Conservation (phyloP, 2,797 vertebrate genomes). For the Enteromius thamalakanensis region DNA sequence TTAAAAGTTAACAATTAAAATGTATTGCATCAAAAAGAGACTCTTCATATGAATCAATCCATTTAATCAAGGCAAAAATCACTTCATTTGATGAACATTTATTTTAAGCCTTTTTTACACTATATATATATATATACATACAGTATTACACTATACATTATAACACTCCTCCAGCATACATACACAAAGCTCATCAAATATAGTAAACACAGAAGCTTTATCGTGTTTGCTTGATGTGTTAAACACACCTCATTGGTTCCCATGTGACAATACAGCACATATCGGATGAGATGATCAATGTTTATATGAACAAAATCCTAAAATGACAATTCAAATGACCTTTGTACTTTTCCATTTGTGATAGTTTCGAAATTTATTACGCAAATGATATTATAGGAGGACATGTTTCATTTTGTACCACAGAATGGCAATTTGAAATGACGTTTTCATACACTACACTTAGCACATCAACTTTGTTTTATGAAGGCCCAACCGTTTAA, state of each 20-base stretch:
- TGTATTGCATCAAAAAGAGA: neutral
- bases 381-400: neutral
- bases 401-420: neutral
- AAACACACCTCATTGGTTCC: neutral
- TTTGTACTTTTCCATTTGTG: neutral
- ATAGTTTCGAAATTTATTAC: neutral
- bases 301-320: neutral
- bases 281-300: neutral
- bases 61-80: neutral
- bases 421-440: neutral
- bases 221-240: neutral
- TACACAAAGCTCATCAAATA: neutral
- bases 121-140: too few relatives aligned
- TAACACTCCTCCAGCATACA: neutral
- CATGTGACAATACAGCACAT: neutral
- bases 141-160: too few relatives aligned
- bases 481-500: neutral
- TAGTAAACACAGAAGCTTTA: neutral
- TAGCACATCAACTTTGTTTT: neutral
- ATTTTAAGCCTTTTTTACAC: neutral
- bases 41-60: neutral
- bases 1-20: neutral
- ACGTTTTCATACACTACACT: neutral
- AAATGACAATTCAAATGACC: neutral
- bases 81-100: neutral